A percentile compares a stretch with the other conserved stretches of the same genome.
Conservation (phyloP, 2,113 vertebrate genomes). For the Sinocyclocheilus maitianheensis region DNA sequence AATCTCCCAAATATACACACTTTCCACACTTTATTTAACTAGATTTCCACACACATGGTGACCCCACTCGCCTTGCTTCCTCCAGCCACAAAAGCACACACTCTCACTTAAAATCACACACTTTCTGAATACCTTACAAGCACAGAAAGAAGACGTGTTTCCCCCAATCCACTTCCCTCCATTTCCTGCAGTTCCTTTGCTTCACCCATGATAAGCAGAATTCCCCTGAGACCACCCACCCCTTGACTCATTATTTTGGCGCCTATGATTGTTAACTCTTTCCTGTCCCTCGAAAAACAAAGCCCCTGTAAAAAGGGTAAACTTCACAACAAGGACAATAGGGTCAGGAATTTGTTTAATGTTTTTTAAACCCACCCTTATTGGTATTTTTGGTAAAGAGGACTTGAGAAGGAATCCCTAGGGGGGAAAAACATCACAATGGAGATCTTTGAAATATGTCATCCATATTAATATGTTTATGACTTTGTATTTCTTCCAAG, state of each 20-base stretch:
- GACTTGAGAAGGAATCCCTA: neutral
- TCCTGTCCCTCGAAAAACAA: constrained; percentile 67
- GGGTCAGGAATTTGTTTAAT: constrained; percentile 26
- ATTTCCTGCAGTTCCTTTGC: constrained; percentile 60
- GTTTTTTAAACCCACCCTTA: neutral
- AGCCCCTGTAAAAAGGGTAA: constrained; percentile 11
- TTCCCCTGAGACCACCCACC: constrained; percentile 64
- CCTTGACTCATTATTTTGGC: constrained; percentile 59
- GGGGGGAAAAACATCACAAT: neutral
- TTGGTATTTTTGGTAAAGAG: constrained; percentile 28
- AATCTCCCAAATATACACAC: constrained; percentile 57
- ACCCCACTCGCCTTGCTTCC: constrained; percentile 60
- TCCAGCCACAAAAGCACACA: constrained; percentile 60
- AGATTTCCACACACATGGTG: constrained; percentile 54
- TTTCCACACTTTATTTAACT: constrained; percentile 62
- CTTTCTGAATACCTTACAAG: constrained; percentile 1
- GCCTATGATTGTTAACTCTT: constrained; percentile 70
- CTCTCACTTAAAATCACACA: neutral
- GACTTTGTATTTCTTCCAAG: neutral
- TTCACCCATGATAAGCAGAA: constrained; percentile 64
- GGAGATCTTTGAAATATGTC: neutral
- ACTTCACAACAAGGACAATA: constrained; percentile 45
- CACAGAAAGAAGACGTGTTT: constrained; percentile 29
- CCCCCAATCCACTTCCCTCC: constrained; percentile 53
- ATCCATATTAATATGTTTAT: neutral